Evolutionary conservation across 2,888 invertebrate species (phyloP).

Genomic region (Acleris laterana): DNA sequence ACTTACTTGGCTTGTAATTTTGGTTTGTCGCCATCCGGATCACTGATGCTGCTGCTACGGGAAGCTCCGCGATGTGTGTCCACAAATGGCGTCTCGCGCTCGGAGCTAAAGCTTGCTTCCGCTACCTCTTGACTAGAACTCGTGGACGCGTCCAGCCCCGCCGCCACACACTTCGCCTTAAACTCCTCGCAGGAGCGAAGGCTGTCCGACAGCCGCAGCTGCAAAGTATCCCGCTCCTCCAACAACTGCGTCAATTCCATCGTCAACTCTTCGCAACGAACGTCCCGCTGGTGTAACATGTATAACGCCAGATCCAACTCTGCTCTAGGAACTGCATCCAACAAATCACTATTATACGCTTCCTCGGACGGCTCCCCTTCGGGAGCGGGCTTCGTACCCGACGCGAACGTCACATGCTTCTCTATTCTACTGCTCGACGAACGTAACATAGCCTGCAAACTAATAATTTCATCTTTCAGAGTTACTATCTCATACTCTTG

Average conservation of each 20-base stretch:
- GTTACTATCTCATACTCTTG: conserved; percentile 90
- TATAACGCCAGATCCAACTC: conserved; percentile 92
- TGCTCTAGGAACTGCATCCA: conserved; percentile 80
- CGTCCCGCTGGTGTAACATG: conserved; percentile 94
- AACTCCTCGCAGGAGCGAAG: conserved; percentile 88
- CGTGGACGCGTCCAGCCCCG: conserved; percentile 58
- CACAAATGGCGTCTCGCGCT: conserved; percentile 64
- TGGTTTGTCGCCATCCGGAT: conserved; percentile 71
- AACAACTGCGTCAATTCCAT: conserved; percentile 92
- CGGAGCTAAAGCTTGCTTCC: conserved; percentile 58
- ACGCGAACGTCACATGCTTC: conserved; percentile 77
- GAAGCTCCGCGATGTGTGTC: conserved; percentile 68
- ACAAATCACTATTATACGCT: conserved; percentile 58
- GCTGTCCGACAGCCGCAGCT: conserved; percentile 92
- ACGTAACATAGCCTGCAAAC: conserved; percentile 60
- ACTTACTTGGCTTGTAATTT: conserved; percentile 79
- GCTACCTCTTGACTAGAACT: conserved; percentile 59
- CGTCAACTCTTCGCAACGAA: conserved; percentile 93
- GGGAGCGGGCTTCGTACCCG: conserved; percentile 68
- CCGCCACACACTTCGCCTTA: conserved; percentile 57
- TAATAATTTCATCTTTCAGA: conserved; percentile 86
- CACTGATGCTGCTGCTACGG: conserved; percentile 73
- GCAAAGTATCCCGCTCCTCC: conserved; percentile 93
- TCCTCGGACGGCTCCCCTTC: conserved; percentile 49
- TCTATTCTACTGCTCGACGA: conserved; percentile 66